Evolutionary conservation across 2,113 vertebrate genomes (phyloP), one percentile per base, ranked within the genome.

Genomic region (Austrofundulus limnaeus): DNA sequence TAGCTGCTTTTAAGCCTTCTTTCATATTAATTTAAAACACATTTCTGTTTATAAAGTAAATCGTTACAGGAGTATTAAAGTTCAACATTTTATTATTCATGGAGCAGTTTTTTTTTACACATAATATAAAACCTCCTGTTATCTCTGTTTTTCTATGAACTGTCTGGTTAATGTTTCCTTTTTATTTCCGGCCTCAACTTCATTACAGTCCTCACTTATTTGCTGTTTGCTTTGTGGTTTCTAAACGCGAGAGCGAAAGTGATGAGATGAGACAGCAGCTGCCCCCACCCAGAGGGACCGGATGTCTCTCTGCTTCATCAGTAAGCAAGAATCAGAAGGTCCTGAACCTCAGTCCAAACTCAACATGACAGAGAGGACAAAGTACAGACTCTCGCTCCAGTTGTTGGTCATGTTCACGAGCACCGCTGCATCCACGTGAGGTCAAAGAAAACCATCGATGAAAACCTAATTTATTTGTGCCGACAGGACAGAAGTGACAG

Each of bases 301-400:
- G 54, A 58, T 75, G 84, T 86, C 81, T 77, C 79, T 85, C 63
- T 81, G 77, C 68, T 53, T 85, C 63, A 48, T 67, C 58, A 51
- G 67, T 56, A 80, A 76, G 75, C 7, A 53, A 66, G 65, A 73
- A 37, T 66, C 72, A 72, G 64, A 47, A 57, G n/a, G 51, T 78
- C 76, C 72, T 25, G 41, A 78, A 66, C 65, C 42, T 84, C 66
- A 55, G 37, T 55, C 68, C 66, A 81, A 84, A 86, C 72, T 71
- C 61, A 57, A 45, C 19, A 4, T 83, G 80, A 88, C 81, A 74
- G 66, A 63, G 51, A 49, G 64, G 70, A 70, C 9, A 21, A 47
- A 53, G 55, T 72, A 53, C 13, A 53, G 65, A 69, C 53, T 14
- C 60, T 58, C n/a, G 41, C 51, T 61, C 45, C 64, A 67, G 57